Evolutionary conservation across 2,797 vertebrate genomes (phyloP), one percentile per base, ranked within the genome.

Genomic region (Xerus rutilus): DNA sequence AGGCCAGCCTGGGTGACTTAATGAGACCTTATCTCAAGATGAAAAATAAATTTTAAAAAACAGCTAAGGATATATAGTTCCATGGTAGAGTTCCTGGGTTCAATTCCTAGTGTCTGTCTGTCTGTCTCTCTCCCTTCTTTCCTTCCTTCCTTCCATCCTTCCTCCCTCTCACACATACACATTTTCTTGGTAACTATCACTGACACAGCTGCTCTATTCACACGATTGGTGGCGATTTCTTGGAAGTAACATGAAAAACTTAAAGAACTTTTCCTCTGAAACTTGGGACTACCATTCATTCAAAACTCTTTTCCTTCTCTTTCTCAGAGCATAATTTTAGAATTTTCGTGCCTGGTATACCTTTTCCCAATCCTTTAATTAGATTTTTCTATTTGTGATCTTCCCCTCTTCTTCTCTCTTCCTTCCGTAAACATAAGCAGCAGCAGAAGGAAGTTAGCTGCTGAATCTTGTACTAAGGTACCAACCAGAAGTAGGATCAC

Each of bases 261-360:
- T 54, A 76, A 90, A 54, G 45, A 91, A 69, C 4, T 13, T 20
- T 92, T 95, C 78, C n/a, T 92, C 81, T 85, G 82, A 94, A 95
- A 95, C 35, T 92, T 85, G 47, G 32, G 10, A 81, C 49, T 49
- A 54, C 91, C 30, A 67, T 72, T 57, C 9, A 20, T 28, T 85
- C 64, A 64, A 5, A 81, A 23, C 45, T 79, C 81, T 76, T 72
- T 93, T 82, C n/a, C 49, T 62, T 64, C 12, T 70, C 23, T 69
- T 86, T 78, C 25, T 72, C 30, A 21, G 25, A 93, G n/a, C 69
- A 49, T 30, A 64, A 39, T 52, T 86, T 81, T 64, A 72, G 47
- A 77, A 65, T 77, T 86, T 93, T 70, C 86, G 28, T 69, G 70
- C 23, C 43, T 59, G 8, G 14, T 52, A 1, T 35, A 3, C 20